Evolutionary conservation across 2,113 vertebrate species (phyloP).

Genomic region (Neolamprologus fasciatus): DNA sequence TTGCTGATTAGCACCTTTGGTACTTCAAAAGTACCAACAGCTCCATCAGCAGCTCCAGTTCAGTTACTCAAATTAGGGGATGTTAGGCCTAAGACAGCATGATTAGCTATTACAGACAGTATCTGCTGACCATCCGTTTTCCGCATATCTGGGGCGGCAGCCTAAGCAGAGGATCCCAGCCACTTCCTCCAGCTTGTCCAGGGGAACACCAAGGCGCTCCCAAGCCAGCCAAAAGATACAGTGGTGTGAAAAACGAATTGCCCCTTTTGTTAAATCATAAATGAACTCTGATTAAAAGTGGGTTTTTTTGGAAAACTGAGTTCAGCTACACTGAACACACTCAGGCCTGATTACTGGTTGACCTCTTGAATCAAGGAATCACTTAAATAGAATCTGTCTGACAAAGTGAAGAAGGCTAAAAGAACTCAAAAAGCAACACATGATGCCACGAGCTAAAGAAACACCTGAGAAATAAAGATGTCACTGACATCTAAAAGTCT

Average conservation of each 20-base stretch:
- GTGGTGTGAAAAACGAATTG: accelerated
- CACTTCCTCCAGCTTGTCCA: not conserved
- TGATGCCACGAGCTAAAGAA: accelerated
- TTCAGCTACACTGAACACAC: not conserved
- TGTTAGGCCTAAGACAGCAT: not conserved
- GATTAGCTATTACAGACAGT: not conserved
- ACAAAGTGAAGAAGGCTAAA: accelerated
- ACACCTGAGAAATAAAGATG: not conserved
- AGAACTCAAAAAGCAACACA: not conserved
- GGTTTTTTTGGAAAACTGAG: accelerated
- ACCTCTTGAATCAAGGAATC: not conserved
- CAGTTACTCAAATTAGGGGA: not conserved
- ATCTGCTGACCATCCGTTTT: accelerated
- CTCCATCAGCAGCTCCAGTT: not conserved
- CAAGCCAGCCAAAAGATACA: not conserved
- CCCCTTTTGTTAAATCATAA: not conserved
- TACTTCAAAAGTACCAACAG: not conserved
- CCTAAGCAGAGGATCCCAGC: not conserved
- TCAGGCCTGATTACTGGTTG: not conserved
- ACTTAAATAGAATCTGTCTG: not conserved
- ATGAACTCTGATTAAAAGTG: accelerated
- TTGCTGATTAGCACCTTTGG: not conserved
- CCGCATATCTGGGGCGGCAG: accelerated
- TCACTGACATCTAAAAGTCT: not conserved
- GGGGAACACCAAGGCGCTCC: not conserved